Evolutionary conservation across 1,140 invertebrate species (phyloP).

Genomic region (Neotoxoptera formosana): DNA sequence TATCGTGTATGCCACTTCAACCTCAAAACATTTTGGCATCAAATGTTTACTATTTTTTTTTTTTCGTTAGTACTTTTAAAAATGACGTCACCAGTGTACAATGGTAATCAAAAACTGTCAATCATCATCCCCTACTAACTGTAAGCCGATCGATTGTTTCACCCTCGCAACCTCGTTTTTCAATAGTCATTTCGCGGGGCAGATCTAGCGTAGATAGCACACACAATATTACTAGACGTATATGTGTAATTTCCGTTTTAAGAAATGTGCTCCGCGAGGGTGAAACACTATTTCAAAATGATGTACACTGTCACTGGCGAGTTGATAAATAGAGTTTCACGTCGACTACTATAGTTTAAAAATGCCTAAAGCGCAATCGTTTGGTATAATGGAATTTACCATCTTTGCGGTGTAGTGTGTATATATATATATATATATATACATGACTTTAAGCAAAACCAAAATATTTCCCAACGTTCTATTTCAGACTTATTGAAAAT

Average conservation of each 20-base stretch:
- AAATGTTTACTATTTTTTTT: conserved; percentile 3
- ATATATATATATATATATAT: too few relatives aligned
- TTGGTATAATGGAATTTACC: conserved; percentile 18
- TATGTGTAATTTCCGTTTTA: conserved; percentile 45
- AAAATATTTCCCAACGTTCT: background rate
- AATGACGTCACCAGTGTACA: conserved; percentile 11
- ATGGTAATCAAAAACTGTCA: conserved; percentile 47
- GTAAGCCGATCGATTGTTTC: conserved; percentile 38
- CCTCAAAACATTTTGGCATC: background rate
- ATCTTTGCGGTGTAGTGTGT: background rate
- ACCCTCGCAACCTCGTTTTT: conserved; percentile 33
- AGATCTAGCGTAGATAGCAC: background rate
- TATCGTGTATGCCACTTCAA: background rate
- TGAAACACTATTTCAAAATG: conserved; percentile 14
- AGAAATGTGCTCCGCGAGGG: background rate
- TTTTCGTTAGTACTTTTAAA: background rate
- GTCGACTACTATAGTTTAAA: background rate
- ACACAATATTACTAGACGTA: background rate
- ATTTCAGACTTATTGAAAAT: background rate
- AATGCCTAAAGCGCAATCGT: conserved; percentile 12
- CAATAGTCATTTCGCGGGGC: conserved; percentile 38
- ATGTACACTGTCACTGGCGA: conserved; percentile 22
- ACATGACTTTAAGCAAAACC: background rate
- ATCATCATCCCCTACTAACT: conserved; percentile 39
- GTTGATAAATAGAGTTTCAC: conserved; percentile 34